Base-by-base conservation (phyloP, 2,888 invertebrate genomes). In the Epirrhoe tristata region DNA sequence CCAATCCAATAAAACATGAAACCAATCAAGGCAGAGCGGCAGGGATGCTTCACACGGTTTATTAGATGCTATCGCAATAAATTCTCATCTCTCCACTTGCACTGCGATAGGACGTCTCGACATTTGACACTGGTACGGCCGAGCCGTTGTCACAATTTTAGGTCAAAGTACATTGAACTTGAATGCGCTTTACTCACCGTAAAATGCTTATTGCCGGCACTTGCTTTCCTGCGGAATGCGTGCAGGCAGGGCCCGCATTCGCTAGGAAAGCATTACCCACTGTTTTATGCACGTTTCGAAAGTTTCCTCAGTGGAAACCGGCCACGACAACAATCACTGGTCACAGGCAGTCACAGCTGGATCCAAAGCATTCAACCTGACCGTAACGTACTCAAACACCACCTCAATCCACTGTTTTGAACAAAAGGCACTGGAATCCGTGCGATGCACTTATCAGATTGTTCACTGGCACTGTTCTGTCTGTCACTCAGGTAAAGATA, bases 251-350 rank as follows among this genome's bases (percentile, higher is more conserved):
- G 89, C 87, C 87, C 89, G 88, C 93, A 92, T 89, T 90, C 88
- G 89, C 90, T 90, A 92, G 87, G 90, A 86, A 88, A 87, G 89
- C 91, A 92, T 93, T 89, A 92, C 87, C 90, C 87, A 90, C 90
- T 88, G 88, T 91, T 90, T 90, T 90, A 91, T 91, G 89, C 90
- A 91, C 90, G 89, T 91, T 93, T 90, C 87, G 91, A 92, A 93
- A 92, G 91, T 92, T 90, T 90, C 90, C 92, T 87, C 82, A 82
- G 86, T 86, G 88, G 89, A 91, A 93, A 92, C 92, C 90, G 88
- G 93, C 90, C 89, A 89, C 90, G 91, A 90, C 91, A 91, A 93
- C 93, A 93, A 92, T 93, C 92, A 93, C 93, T 92, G 90, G 87
- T 89, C 86, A 63, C 58, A 67, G 55, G 58, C 58, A 63, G 67